These are phyloP conservation scores for Galaxea fascicularis DNA, from an alignment of 92 coral and sea anemone genomes.

Conservation along the genomic window DNA sequence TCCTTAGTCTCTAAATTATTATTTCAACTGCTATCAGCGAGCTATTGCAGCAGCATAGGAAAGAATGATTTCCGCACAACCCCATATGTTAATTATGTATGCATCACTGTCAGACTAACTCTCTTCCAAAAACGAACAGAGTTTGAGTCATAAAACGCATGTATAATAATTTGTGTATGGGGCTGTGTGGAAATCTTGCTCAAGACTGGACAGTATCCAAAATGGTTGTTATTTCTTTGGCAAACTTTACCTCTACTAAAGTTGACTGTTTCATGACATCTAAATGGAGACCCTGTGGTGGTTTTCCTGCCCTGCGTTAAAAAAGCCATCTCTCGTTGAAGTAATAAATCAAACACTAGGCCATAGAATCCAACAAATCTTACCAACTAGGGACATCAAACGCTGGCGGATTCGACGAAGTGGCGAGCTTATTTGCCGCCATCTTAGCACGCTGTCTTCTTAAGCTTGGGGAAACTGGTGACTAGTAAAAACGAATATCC, in stretches of 20 bases:
- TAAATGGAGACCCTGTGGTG: conserved; percentile 94
- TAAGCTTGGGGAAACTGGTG: conserved; percentile 45
- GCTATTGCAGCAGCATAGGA: too few species aligned
- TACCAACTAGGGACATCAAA: conserved; percentile 91
- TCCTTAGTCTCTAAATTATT: too few species aligned
- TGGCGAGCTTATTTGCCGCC: conserved; percentile 85
- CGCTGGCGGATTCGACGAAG: conserved; percentile 59
- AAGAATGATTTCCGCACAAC: too few species aligned
- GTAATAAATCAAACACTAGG: not conserved
- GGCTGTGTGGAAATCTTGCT: too few species aligned
- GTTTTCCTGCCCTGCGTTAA: conserved; percentile 93
- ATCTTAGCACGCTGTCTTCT: conserved; percentile 65
- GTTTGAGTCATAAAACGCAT: too few species aligned
- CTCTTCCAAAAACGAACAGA: too few species aligned
- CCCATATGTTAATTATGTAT: too few species aligned
- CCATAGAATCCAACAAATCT: conserved; percentile 7
- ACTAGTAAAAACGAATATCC: conserved; percentile 17
- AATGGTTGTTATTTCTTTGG: conserved; percentile 10
- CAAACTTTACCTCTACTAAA: conserved; percentile 82
- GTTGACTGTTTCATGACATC: conserved; percentile 92
- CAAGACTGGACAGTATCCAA: too few species aligned
- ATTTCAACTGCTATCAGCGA: too few species aligned
- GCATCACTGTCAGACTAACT: too few species aligned
- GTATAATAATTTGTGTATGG: too few species aligned
- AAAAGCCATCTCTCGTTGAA: not conserved